A percentile compares a stretch with the other conserved stretches of the same genome.
Conservation (phyloP, 2,113 vertebrate species). For the Gracilinanus agilis region DNA sequence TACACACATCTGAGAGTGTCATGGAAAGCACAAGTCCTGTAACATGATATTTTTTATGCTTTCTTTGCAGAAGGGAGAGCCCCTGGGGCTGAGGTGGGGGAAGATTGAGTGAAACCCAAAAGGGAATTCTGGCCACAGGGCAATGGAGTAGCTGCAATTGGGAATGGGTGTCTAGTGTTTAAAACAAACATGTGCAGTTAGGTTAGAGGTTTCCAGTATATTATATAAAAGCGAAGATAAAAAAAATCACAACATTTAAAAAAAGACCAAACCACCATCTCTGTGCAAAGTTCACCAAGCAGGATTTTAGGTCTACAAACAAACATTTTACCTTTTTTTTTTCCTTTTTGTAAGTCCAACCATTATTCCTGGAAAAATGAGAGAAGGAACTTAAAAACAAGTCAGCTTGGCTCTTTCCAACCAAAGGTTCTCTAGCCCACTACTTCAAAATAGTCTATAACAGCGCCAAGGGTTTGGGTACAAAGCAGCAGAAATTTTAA, state of each 20-base stretch:
- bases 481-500: not conserved
- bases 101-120: not conserved
- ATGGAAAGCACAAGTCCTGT: conserved; percentile 77
- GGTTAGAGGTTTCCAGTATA: conserved; percentile 71
- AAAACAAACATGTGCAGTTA: conserved; percentile 37
- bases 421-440: not conserved
- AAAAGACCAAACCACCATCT: conserved; percentile 65
- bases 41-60: conserved; percentile 46
- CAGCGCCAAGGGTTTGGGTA: not conserved
- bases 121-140: not conserved
- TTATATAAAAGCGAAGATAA: not conserved
- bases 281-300: conserved; percentile 82
- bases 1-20: conserved; percentile 69
- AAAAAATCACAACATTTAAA: not conserved
- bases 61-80: conserved; percentile 48
- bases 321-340: conserved; percentile 67
- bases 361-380: accelerated
- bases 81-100: not conserved
- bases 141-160: accelerated
- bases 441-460: not conserved
- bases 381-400: not conserved
- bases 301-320: conserved; percentile 77
- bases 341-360: conserved; percentile 56
- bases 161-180: not conserved
- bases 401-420: not conserved